Conservation (phyloP, 2,797 vertebrate genomes). For the Anguilla pacifica region DNA sequence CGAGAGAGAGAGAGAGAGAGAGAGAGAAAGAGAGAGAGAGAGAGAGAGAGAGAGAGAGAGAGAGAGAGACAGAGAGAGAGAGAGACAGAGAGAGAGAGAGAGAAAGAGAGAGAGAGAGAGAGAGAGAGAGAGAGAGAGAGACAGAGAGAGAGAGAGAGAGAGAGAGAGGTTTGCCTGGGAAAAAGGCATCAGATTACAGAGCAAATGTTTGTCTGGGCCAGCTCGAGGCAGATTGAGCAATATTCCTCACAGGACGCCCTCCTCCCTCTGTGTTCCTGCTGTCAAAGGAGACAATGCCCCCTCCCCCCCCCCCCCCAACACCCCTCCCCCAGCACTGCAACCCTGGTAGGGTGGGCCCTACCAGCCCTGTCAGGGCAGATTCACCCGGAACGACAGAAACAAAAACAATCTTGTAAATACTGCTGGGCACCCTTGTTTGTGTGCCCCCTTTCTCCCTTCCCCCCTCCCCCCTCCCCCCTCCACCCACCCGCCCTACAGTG, state of each 20-base stretch:
- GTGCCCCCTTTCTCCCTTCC: not conserved
- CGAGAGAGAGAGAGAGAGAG: no score
- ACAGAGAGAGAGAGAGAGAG: no score
- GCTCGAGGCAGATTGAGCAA: constrained; percentile 25
- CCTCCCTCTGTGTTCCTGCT: constrained; percentile 7
- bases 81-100: not conserved
- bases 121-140: not conserved
- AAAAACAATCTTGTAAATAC: constrained; percentile 43
- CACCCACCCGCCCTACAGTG: not conserved
- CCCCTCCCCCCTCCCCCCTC: not conserved
- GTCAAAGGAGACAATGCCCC: not conserved
- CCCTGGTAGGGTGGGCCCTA: not conserved
- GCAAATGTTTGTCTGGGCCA: constrained; percentile 29
- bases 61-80: not conserved
- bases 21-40: not conserved
- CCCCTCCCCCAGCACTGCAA: not conserved
- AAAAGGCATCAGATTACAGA: constrained; percentile 34
- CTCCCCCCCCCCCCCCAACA: not conserved
- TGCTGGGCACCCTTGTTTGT: constrained; percentile 21
- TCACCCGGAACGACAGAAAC: constrained; percentile 32
- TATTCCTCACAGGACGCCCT: constrained; percentile 15
- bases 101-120: not conserved
- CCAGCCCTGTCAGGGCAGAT: constrained; percentile 19
- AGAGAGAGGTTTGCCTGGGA: no score
- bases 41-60: not conserved